Evolutionary conservation across 2,113 vertebrate genomes (phyloP), one percentile per base, ranked within the genome.

Genomic region (Chlamydotis undulata): DNA sequence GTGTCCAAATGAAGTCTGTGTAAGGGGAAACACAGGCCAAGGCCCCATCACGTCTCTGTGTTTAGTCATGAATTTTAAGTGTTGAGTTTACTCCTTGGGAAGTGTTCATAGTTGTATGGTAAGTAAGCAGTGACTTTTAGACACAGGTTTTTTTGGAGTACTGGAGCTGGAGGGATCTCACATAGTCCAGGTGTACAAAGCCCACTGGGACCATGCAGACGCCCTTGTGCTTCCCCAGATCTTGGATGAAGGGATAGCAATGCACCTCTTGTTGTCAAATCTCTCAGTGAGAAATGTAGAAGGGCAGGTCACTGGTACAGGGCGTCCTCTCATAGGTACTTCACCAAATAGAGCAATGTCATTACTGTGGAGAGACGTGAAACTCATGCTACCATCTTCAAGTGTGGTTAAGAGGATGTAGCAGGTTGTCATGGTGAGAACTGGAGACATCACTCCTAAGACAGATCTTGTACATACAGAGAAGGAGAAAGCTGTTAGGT

Each of bases 371-470:
- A 83, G 26, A 83, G 50, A 57, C 2, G 0, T 77, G 71, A 69
- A 87, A 79, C 14, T 87, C 17, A 13, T 57, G 55, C 45, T 26
- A 21, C 28, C 10, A 52, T 75, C 74, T 86, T 89, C 56, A 83
- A 10, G 47, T 13, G 2, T 63, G 28, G 14, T 77, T 89, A 74
- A 87, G 43, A 81, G 83, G 86, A 47, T 28, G 29, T 67, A 55
- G 25, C 37, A 59, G 31, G 5, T 37, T 0, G 0, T 67, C 1
- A 0, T 2, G 0, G 35, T 70, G 37, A 59, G 29, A 56, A 19
- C 45, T 83, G 16, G 17, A 87, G 21, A 12, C 25, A 47, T 68
- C 25, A 45, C 5, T 90, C n/a, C 60, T 55, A 75, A 60, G 53
- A 25, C 9, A 59, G 28, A 16, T 75, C 37, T 82, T 87, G 47